These are phyloP conservation scores for Pelobates fuscus DNA, from an alignment of 2,113 vertebrate species.

Conservation along the genomic window DNA sequence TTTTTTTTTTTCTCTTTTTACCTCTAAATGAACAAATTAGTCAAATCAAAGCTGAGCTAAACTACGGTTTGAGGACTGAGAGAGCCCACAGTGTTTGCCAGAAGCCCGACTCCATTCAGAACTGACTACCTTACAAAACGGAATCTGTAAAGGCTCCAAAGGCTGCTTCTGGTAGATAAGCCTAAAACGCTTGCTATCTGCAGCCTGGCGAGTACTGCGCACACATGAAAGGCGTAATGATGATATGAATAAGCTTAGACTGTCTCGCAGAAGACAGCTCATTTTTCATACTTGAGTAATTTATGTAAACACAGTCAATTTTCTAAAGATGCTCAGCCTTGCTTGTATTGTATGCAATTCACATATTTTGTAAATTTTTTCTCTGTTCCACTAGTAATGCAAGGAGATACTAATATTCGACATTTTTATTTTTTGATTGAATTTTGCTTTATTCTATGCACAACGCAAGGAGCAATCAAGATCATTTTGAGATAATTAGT, in stretches of 20 bases:
- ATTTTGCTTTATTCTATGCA: background rate
- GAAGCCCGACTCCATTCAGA: constrained; percentile 6
- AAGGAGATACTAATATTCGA: background rate
- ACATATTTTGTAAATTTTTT: constrained; percentile 8
- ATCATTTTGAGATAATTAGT: too few species aligned
- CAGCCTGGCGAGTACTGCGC: constrained; percentile 17
- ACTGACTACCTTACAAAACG: constrained; percentile 31
- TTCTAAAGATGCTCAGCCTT: constrained; percentile 31
- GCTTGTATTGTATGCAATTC: constrained; percentile 20
- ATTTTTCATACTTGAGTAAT: constrained; percentile 53
- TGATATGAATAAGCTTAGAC: constrained; percentile 49
- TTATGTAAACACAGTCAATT: constrained; percentile 50
- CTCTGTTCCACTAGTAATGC: background rate
- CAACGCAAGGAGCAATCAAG: too few species aligned
- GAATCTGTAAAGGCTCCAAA: constrained; percentile 34
- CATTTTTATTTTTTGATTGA: background rate
- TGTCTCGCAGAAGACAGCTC: constrained; percentile 46
- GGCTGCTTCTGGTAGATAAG: constrained; percentile 45
- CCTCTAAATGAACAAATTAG: constrained; percentile 42
- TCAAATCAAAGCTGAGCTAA: constrained; percentile 18
- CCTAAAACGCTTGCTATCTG: constrained; percentile 36
- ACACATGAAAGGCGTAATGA: constrained; percentile 48
- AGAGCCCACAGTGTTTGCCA: background rate
- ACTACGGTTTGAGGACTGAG: constrained; percentile 10
- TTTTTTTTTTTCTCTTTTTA: background rate